Conservation (phyloP, 2,113 vertebrate species). For the Otolemur garnettii region DNA sequence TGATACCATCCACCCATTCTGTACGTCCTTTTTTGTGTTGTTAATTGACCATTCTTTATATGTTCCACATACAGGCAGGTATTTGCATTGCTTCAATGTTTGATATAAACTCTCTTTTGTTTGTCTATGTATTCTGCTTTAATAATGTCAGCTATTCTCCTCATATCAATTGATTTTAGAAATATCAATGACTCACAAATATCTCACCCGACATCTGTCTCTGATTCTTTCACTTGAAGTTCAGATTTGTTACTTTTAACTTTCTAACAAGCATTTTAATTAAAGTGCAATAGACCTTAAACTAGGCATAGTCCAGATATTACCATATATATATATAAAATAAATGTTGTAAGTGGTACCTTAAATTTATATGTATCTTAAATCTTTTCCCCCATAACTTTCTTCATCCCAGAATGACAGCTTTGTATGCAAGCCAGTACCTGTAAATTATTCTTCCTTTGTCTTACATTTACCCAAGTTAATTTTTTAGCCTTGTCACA, state of each 20-base stretch:
- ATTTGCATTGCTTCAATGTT: not conserved
- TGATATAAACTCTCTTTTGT: not conserved
- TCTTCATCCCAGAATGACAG: not conserved
- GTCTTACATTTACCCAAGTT: not conserved
- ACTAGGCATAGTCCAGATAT: not conserved
- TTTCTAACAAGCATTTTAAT: not conserved
- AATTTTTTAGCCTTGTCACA: not conserved
- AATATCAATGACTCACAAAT: not conserved
- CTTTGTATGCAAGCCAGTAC: not conserved
- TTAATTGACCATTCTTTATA: not conserved
- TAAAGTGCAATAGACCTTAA: not conserved
- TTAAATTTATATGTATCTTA: not conserved
- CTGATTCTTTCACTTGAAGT: not conserved
- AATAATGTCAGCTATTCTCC: not conserved
- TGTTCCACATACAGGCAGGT: not conserved
- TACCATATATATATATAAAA: not conserved
- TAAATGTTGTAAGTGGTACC: not conserved
- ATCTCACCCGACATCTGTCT: not conserved
- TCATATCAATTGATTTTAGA: not conserved
- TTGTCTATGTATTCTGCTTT: not conserved
- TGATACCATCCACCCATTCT: accelerated
- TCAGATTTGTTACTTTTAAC: not conserved
- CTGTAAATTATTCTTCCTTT: not conserved
- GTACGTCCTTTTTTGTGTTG: not conserved
- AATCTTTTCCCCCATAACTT: not conserved